These are phyloP conservation scores for Psittacula derbiana DNA, from an alignment of 2,797 vertebrate species.

Conservation along the genomic window DNA sequence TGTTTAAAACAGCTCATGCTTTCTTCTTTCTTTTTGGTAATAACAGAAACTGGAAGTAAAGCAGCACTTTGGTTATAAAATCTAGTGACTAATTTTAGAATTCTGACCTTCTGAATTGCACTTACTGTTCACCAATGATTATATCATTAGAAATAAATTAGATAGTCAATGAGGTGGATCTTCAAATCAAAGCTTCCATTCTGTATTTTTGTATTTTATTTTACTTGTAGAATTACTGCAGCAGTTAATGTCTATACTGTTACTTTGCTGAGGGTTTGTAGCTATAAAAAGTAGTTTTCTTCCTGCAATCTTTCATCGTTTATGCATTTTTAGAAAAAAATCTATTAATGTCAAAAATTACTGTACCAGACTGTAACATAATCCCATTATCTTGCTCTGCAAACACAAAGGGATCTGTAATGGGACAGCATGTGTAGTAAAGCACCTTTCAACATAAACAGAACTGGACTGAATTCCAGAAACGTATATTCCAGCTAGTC, in stretches of 20 bases:
- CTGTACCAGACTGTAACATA: background rate
- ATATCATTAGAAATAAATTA: constrained; percentile 79
- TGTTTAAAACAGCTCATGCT: constrained; percentile 37
- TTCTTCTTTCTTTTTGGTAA: constrained; percentile 49
- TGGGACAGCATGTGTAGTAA: background rate
- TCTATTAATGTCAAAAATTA: background rate
- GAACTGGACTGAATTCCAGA: background rate
- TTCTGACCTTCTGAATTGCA: constrained; percentile 75
- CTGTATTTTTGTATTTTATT: constrained; percentile 67
- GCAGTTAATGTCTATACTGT: constrained; percentile 32
- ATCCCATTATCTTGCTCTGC: background rate
- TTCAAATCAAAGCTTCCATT: constrained; percentile 72
- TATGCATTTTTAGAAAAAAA: background rate
- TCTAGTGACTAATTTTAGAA: constrained; percentile 70
- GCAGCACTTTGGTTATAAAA: constrained; percentile 62
- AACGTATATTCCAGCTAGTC: background rate
- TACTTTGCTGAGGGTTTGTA: constrained; percentile 24
- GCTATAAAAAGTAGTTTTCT: constrained; percentile 33
- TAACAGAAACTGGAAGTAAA: constrained; percentile 33
- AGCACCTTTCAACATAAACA: background rate
- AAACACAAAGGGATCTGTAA: background rate
- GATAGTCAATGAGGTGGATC: constrained; percentile 72
- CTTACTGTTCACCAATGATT: constrained; percentile 78
- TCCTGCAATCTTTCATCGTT: background rate
- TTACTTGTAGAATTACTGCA: constrained; percentile 59